These are phyloP conservation scores for Panagrolaimus sp. DNA, from an alignment of 1,140 invertebrate species.

Conservation along the genomic window DNA sequence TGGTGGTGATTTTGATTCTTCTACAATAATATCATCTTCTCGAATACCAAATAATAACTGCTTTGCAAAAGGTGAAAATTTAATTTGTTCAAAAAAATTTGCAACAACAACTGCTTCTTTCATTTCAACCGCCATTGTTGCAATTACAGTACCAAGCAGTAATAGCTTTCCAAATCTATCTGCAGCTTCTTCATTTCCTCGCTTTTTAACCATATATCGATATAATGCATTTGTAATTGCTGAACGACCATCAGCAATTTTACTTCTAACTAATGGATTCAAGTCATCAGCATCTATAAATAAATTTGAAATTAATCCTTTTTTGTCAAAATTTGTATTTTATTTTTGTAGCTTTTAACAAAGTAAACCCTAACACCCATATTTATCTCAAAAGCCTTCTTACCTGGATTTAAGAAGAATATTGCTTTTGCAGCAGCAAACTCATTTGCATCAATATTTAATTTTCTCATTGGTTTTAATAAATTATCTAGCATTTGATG, in stretches of 20 bases:
- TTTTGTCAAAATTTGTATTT: conserved; percentile 22
- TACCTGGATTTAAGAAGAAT: conserved; percentile 58
- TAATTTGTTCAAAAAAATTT: conserved; percentile 55
- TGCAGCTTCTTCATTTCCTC: conserved; percentile 48
- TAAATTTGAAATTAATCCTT: not conserved
- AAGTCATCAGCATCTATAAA: conserved; percentile 55
- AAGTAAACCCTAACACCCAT: not conserved
- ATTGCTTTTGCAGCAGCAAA: conserved; percentile 57
- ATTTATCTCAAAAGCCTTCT: not conserved
- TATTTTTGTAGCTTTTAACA: conserved; percentile 19
- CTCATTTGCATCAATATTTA: conserved; percentile 53
- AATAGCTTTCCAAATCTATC: conserved; percentile 48
- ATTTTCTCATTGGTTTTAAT: conserved; percentile 51
- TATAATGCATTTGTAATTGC: conserved; percentile 54
- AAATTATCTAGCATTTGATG: conserved; percentile 57
- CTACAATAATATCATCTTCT: conserved; percentile 22
- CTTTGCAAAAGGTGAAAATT: conserved; percentile 50
- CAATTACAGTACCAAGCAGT: conserved; percentile 53
- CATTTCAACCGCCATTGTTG: conserved; percentile 57
- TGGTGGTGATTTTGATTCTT: not conserved
- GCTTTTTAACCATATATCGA: conserved; percentile 41
- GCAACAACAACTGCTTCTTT: conserved; percentile 56
- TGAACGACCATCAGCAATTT: conserved; percentile 41
- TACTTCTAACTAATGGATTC: conserved; percentile 22
- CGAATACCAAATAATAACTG: conserved; percentile 49